Base-by-base conservation (phyloP, 2,113 vertebrate genomes). In the Varanus salvator region DNA sequence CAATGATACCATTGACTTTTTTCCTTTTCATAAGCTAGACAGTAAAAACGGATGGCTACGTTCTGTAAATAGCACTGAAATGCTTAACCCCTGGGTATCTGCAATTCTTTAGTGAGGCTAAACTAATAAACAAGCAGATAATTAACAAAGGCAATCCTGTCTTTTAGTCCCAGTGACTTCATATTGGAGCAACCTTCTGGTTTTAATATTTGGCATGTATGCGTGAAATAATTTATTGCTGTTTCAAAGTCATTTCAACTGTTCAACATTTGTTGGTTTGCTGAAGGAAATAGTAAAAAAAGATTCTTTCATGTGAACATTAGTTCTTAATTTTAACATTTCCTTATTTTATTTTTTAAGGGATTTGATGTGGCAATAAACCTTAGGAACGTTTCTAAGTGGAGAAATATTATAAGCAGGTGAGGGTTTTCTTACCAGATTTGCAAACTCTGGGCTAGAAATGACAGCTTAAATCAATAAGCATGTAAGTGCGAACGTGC, bases 281-380 rank as follows among this genome's bases (percentile, higher is more conserved):
- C 93, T 96, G 90, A 96, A 96, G 95, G 96, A 96, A 96, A 95
- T 78, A 87, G 94, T 93, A 95, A 93, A 95, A 94, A 93, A 94
- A 93, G 90, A 82, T 76, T 86, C 94, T 96, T 96, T 96, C 94
- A 96, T 96, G 94, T 93, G 95, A 96, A 96, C 95, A 96, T 96
- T 96, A 95, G 96, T 92, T 96, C 95, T 95, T 96, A 96, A 96
- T 96, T 96, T 96, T 95, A 96, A 96, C 96, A 95, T 96, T 96
- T 96, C 95, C 95, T 96, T 94, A 93, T 96, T 96, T 96, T 96
- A 94, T 95, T 48, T 23, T 23, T 64, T 21, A 29, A 21, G 84
- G 91, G 94, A 96, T 96, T 96, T 96, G 95, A 95, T 96, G 95
- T 94, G 94, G 93, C 94, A 95, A 88, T 96, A 95, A 95, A 94